These are phyloP conservation scores for Patiria miniata DNA, from an alignment of 35 echinoderm and acorn worm species.

Conservation along the genomic window DNA sequence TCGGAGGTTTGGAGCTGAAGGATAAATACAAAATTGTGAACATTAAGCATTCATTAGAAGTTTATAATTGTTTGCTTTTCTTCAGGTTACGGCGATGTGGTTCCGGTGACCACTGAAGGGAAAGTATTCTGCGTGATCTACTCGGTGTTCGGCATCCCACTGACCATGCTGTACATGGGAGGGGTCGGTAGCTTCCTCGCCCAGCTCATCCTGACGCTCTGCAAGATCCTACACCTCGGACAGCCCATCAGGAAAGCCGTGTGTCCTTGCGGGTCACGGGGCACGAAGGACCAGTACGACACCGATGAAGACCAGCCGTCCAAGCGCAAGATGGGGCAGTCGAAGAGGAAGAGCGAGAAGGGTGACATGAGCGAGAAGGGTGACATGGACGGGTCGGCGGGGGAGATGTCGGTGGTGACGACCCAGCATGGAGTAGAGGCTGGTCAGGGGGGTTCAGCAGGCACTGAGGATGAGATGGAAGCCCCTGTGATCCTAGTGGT, in stretches of 20 bases:
- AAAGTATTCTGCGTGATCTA: conserved; percentile 58
- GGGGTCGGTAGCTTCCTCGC: conserved; percentile 76
- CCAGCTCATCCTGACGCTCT: conserved; percentile 41
- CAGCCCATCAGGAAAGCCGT: not conserved
- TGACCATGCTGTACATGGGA: conserved; percentile 65
- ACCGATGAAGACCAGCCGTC: not conserved
- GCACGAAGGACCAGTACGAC: not conserved
- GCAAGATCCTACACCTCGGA: conserved; percentile 39
- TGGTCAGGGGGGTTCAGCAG: not conserved
- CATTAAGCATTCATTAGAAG: too few species aligned
- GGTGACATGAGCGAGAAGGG: not conserved
- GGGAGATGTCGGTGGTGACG: not conserved
- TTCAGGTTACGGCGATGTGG: conserved; percentile 86
- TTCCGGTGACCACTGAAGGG: conserved; percentile 52
- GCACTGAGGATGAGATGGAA: conserved; percentile 17
- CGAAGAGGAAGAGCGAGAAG: conserved; percentile 1
- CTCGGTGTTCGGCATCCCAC: conserved; percentile 72
- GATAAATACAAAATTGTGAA: too few species aligned
- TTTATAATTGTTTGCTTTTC: too few species aligned
- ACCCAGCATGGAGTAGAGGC: not conserved
- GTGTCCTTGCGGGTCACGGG: not conserved
- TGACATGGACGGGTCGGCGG: not conserved
- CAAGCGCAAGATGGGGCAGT: not conserved
- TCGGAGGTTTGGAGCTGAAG: too few species aligned
- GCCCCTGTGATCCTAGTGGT: conserved; percentile 76